Base-by-base conservation (phyloP, 92 coral and sea anemone species). In the Epizoanthus stellaris region DNA sequence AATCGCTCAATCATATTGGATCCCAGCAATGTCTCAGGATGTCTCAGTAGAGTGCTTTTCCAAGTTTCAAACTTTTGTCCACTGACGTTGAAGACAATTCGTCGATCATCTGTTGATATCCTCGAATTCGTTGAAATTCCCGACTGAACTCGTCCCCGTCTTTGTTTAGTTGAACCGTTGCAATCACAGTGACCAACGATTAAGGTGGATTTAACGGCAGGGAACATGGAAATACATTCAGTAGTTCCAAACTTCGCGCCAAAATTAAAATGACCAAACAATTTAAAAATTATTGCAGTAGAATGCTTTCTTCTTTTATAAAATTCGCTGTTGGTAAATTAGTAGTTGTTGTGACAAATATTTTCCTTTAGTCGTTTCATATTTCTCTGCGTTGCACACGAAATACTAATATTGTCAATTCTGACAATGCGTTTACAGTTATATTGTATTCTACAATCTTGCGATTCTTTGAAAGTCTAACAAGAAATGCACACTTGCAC, bases 21-120 rank as follows among this genome's bases (percentile, higher is more conserved):
- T 16, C 99, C 99, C 12, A 96, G 79, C 56, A 96, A 75, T 5
- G 99, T 94, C 45, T 94, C 82, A 1, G 99, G 99, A 66, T 90
- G 91, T 9, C 94, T 95, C 36, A 71, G 63, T 10, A 96, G 88
- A 20, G 98, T 94, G 80, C 94, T 87, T 64, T 88, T 85, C 99
- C 99, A 94, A 42, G 99, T 96, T 83, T 94, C 91, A 73, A 94
- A 96, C 60, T 88, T 88, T n/a, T 93, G 85, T 5, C 99, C 99
- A 74, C 99, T 95, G 21, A 96, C 99, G 86, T 96, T 96, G 49
- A 96, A 80, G 17, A 88, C 86, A 5, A 94, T 70, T 15, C 93
- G 70, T 67, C 70, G 80, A 84, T 94, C 98, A 45, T 69, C 94
- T 42, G 85, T 77, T 20, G 91, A 74, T 9, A 76, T 84, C 73